Evolutionary conservation across 2,797 vertebrate species (phyloP), one percentile per base, ranked within the genome.

Genomic region (Rhinophrynus dorsalis): DNA sequence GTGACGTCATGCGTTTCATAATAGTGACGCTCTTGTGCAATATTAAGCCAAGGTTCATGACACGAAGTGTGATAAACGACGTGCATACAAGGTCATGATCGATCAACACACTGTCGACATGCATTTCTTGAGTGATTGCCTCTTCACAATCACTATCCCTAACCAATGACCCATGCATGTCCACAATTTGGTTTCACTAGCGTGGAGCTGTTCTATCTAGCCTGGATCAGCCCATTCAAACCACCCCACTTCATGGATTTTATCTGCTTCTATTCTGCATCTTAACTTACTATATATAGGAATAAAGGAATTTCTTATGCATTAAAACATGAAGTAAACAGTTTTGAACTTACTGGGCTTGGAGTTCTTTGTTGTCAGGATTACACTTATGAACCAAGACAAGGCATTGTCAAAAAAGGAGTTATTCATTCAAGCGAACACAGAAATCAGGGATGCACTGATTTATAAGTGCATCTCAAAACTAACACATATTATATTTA

Each of bases 101-200:
- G 88, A 90, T 89, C 82, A 83, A 57, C 82, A 82, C 82, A 87
- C 90, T 90, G 94, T 94, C 92, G 86, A 81, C 87, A 92, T 90
- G 84, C 79, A 93, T 93, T 92, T 92, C 85, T 85, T 93, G 91
- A 92, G 87, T 92, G 90, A 89, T 81, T 92, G 90, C 85, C 81
- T 89, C 84, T 77, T 85, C 78, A 93, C 90, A 92, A 92, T 93
- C 86, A 69, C 76, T 79, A 75, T 77, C 81, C 83, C 78, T 81
- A 86, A 75, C 80, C 86, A 76, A 81, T 91, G 89, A 91, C 89
- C 90, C 87, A 83, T 88, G 83, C 67, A 33, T 83, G 86, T 86
- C 85, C 85, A 82, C 72, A 78, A 76, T 76, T 69, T 77, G 76
- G 83, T 74, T 82, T 85, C 66, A 2, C 78, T 74, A 62, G 75